phyloP scores from a whole-genome alignment of 2,888 invertebrate species.

The Chrysina gloriosa region DNA sequence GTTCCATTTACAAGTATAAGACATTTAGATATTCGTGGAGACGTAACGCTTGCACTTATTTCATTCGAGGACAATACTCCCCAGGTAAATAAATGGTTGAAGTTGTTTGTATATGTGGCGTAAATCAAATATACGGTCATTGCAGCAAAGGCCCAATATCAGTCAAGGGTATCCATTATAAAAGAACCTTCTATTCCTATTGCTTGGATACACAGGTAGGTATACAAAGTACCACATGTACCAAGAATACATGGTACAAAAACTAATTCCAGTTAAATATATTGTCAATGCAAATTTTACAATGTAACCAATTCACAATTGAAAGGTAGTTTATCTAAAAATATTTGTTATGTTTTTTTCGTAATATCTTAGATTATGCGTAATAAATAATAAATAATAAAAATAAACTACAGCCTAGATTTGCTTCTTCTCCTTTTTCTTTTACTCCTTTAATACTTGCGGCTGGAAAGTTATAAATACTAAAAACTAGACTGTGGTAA shows the following conservation, averaged over 20 bases:
- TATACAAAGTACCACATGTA: background rate
- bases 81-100: constrained; percentile 12
- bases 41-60: constrained; percentile 18
- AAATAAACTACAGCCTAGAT: too few species aligned
- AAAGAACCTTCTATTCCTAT: background rate
- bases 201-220: background rate
- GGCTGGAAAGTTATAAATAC: too few species aligned
- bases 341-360: too few species aligned
- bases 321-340: too few species aligned
- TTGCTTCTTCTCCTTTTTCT: too few species aligned
- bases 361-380: too few species aligned
- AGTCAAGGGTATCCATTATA: constrained; percentile 3
- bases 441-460: too few species aligned
- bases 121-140: background rate
- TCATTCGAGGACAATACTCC: constrained; percentile 34
- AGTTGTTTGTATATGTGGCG: background rate
- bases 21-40: constrained; percentile 19
- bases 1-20: constrained; percentile 26
- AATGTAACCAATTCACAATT: too few species aligned
- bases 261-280: too few species aligned
- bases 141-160: constrained; percentile 15
- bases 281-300: too few species aligned
- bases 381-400: too few species aligned
- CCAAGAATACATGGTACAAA: background rate
- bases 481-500: too few species aligned